These are phyloP conservation scores for Melospiza melodia DNA, from an alignment of 2,113 vertebrate genomes.

Conservation along the genomic window DNA sequence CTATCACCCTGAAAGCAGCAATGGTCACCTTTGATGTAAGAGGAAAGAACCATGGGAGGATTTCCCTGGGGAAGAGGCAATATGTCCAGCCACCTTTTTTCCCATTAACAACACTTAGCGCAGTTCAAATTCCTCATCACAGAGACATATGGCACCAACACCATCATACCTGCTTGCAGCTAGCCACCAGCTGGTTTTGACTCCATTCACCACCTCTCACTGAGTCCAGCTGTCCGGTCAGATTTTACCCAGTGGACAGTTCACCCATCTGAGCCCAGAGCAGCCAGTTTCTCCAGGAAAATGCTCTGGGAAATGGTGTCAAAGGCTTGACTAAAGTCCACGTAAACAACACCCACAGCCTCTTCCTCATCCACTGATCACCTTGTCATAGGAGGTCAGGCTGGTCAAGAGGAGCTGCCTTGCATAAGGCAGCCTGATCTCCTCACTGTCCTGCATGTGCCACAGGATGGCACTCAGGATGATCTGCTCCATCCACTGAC, in stretches of 20 bases:
- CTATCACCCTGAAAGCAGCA: neutral
- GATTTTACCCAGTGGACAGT: neutral
- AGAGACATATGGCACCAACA: neutral
- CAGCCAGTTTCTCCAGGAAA: neutral
- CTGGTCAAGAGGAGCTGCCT: neutral
- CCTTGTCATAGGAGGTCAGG: neutral
- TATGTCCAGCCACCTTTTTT: neutral
- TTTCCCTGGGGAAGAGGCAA: neutral
- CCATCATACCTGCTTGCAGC: neutral
- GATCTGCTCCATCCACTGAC: neutral
- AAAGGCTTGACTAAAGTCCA: neutral
- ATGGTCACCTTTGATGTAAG: neutral
- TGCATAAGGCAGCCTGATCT: neutral
- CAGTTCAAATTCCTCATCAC: neutral
- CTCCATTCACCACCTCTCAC: neutral
- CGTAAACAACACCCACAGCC: neutral
- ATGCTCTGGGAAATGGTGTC: neutral
- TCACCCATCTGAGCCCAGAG: neutral
- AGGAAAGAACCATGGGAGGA: neutral
- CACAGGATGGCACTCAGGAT: neutral
- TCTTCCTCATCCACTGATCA: neutral
- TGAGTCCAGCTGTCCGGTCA: neutral
- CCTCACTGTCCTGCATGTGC: accelerated
- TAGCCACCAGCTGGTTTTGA: neutral
- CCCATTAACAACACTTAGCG: neutral